Percentiles rank a stretch among this genome's conserved stretches.
phyloP scores from a whole-genome alignment of 2,797 vertebrate genomes.

The Mallotus villosus region DNA sequence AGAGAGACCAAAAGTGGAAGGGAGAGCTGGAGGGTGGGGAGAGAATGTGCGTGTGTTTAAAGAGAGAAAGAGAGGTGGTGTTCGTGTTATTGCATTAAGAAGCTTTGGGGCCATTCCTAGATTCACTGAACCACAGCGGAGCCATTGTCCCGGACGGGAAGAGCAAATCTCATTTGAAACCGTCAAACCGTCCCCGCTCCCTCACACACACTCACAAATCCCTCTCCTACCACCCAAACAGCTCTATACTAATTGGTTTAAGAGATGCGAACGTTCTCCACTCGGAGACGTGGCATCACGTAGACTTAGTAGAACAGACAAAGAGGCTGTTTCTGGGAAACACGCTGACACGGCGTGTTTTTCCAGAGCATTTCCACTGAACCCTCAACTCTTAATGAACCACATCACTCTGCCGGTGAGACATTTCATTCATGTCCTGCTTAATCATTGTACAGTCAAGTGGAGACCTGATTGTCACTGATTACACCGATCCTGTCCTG shows the following conservation, averaged over 20 bases:
- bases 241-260: constrained; percentile 66
- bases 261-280: constrained; percentile 52
- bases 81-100: constrained; percentile 25
- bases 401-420: constrained; percentile 7
- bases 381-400: constrained; percentile 29
- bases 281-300: neutral
- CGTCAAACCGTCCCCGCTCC: constrained; percentile 12
- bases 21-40: neutral
- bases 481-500: no score
- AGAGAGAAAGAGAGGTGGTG: no score
- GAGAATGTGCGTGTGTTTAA: neutral
- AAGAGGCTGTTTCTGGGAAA: no score
- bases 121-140: constrained; percentile 45
- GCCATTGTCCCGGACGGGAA: constrained; percentile 56
- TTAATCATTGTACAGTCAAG: neutral
- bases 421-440: constrained; percentile 6
- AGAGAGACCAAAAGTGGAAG: no score
- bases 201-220: constrained; percentile 11
- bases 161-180: constrained; percentile 52
- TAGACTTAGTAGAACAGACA: no score
- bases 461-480: no score
- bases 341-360: constrained; percentile 11
- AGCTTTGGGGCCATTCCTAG: constrained; percentile 26
- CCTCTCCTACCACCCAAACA: constrained; percentile 47
- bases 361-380: constrained; percentile 36